Evolutionary conservation across 2,888 invertebrate genomes (phyloP).

Genomic region (Conomelus anceps): DNA sequence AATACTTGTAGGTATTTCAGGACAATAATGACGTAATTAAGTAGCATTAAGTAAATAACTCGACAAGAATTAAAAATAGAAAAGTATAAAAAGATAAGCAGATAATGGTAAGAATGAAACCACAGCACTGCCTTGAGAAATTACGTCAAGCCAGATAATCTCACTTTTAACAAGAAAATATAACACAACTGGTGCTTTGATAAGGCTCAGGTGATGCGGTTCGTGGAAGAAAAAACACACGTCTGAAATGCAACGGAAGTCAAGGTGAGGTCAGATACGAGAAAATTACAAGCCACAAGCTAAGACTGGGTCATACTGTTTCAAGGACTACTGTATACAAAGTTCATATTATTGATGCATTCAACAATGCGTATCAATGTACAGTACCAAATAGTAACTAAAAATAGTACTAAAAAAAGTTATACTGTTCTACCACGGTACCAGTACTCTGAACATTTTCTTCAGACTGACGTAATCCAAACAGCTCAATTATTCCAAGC

Average conservation of each 20-base stretch:
- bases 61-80: too few species aligned
- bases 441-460: not conserved
- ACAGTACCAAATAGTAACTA: not conserved
- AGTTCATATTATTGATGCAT: not conserved
- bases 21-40: too few species aligned
- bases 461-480: not conserved
- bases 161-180: not conserved
- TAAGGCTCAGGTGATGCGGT: not conserved
- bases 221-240: not conserved
- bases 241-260: not conserved
- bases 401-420: too few species aligned
- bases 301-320: not conserved
- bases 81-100: not conserved
- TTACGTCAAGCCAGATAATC: not conserved
- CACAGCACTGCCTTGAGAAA: not conserved
- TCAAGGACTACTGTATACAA: not conserved
- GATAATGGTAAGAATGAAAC: too few species aligned
- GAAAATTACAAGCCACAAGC: not conserved
- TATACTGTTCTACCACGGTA: not conserved
- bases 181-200: too few species aligned
- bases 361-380: not conserved
- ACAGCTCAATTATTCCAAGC: not conserved
- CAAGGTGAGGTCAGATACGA: not conserved
- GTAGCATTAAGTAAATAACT: too few species aligned
- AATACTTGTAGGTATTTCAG: too few species aligned